Conservation (phyloP, 2,797 vertebrate genomes). For the Spinus pinus region DNA sequence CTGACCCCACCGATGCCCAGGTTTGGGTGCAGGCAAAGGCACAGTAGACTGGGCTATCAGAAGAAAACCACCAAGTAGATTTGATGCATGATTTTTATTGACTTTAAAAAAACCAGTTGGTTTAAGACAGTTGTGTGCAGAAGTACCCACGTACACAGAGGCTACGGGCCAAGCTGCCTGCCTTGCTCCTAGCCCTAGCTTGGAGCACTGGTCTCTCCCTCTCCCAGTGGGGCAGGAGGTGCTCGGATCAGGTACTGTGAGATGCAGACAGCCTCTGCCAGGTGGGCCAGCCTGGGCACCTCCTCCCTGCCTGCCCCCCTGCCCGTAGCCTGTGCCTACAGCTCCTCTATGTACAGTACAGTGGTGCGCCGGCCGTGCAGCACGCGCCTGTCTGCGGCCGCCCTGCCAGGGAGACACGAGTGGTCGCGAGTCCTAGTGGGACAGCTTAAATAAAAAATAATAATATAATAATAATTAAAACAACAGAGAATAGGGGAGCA, state of each 20-base stretch:
- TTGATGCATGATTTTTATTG: constrained; percentile 8
- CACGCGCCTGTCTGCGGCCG: background rate
- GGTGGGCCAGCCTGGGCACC: background rate
- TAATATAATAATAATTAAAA: background rate
- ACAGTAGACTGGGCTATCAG: no score
- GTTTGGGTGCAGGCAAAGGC: background rate
- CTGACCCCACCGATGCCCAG: fast-evolving
- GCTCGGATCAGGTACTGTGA: background rate
- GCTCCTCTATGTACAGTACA: constrained; percentile 26
- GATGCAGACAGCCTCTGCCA: background rate
- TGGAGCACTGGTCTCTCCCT: background rate
- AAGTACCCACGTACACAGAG: constrained; percentile 12
- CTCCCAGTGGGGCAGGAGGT: background rate
- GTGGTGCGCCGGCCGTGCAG: background rate
- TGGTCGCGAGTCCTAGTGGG: background rate
- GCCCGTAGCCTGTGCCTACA: background rate
- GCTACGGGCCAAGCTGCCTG: background rate
- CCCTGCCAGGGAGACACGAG: background rate
- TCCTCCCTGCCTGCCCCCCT: background rate
- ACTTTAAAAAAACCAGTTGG: background rate
- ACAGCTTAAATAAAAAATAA: constrained; percentile 33
- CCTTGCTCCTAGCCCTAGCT: background rate
- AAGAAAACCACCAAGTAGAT: background rate
- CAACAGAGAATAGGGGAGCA: background rate
- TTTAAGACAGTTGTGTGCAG: constrained; percentile 64